Base-by-base conservation (phyloP, 92 coral and sea anemone genomes). In the Palythoa grandis region DNA sequence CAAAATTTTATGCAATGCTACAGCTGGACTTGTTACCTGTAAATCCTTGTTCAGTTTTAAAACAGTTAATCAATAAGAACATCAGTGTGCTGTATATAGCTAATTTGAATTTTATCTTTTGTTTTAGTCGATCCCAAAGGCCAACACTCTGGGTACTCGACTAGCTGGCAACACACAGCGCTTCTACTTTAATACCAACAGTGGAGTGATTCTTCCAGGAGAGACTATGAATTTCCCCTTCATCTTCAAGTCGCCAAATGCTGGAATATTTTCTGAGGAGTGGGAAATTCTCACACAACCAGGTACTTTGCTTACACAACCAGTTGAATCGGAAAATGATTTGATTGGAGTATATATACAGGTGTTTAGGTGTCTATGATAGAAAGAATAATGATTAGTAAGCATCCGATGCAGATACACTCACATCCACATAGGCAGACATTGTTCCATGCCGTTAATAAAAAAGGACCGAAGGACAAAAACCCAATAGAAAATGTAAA, bases 171-270 rank as follows among this genome's bases (percentile, higher is more conserved):
- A 85, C 16, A 87, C 93, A 23, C 99, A 93, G 37, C 95, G 99
- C 15, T 97, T 97, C 80, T 97, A 97, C 92, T 97, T 97, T 76
- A 95, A 97, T 78, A 93, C 95, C 24, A 97, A 95, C 89, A 97
- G 98, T 48, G 98, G 98, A 2, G 99, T 97, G 74, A 97, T 97
- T 84, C 94, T 97, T 0, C 99, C 99, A 4, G 99, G 99, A 6
- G 99, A 97, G 82, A 97, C 99, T 12, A 83, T 95, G 80, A 95
- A 92, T 78, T 97, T 97, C 20, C 99, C 99, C 19, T 97, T 97
- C 89, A 84, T 95, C 66, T 97, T 97, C 93, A 97, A 97, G 83
- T 97, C 99, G 7, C 88, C 94, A 14, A 93, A 92, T 78, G 92
- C 99, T 17, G 99, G 99, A 20, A 95, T 97, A 83, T 97, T 94